Conservation (phyloP, 2,797 vertebrate genomes). For the Gymnoscopelus braueri region DNA sequence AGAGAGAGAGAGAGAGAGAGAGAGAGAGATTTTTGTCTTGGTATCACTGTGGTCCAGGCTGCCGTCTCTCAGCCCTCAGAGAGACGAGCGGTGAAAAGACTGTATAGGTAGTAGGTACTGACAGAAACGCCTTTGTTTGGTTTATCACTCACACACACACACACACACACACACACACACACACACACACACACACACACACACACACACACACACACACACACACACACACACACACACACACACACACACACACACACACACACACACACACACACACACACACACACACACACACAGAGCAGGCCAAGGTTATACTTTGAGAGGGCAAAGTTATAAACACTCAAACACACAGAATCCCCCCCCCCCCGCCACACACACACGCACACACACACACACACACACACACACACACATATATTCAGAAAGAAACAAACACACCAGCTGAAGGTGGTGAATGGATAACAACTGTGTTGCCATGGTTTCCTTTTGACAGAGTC, state of each 20-base stretch:
- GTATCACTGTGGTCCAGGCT: constrained; percentile 47
- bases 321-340: too few relatives aligned
- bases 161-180: constrained; percentile 17
- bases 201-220: constrained; percentile 5
- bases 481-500: constrained; percentile 38
- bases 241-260: constrained; percentile 18
- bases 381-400: background rate
- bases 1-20: too few relatives aligned
- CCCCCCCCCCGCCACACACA: background rate
- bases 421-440: background rate
- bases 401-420: constrained; percentile 12
- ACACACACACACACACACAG: constrained; percentile 11
- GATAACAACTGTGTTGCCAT: constrained; percentile 43
- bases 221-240: constrained; percentile 7
- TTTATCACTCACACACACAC: constrained; percentile 45
- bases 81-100: constrained; percentile 42
- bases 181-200: background rate
- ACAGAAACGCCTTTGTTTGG: constrained; percentile 50
- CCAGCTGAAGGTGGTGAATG: constrained; percentile 34
- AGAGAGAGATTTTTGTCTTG: too few relatives aligned
- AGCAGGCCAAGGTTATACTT: background rate
- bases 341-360: constrained; percentile 4
- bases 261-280: constrained; percentile 14
- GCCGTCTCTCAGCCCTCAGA: constrained; percentile 24
- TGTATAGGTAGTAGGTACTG: constrained; percentile 51